A percentile compares a stretch with the other conserved stretches of the same genome.
phyloP scores from a whole-genome alignment of 2,888 invertebrate species.

The Philopedon plagiatum region DNA sequence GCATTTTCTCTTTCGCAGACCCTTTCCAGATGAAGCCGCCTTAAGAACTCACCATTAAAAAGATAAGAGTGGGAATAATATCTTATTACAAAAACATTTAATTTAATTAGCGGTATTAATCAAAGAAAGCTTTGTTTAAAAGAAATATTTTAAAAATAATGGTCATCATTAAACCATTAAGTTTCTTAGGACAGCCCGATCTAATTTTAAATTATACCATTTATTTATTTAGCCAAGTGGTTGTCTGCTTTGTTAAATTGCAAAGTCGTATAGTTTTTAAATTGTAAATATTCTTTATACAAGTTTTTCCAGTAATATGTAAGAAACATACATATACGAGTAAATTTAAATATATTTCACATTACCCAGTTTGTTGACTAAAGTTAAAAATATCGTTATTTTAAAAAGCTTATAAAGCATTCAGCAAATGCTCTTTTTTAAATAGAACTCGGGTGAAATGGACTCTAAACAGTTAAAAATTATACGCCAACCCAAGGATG shows the following conservation, averaged over 20 bases:
- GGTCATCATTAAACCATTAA: background rate
- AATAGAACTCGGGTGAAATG: background rate
- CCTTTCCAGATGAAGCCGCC: background rate
- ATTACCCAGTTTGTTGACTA: background rate
- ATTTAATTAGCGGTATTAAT: background rate
- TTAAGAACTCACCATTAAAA: background rate
- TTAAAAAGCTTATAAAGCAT: slow-evolving; percentile 5
- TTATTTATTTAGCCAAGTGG: background rate
- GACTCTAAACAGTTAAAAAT: background rate
- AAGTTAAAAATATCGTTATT: background rate
- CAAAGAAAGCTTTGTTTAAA: background rate
- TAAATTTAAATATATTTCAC: background rate
- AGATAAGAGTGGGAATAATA: background rate
- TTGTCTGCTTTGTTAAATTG: no score
- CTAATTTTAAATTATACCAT: background rate
- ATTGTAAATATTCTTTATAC: no score
- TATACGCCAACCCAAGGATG: background rate
- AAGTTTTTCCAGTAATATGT: no score
- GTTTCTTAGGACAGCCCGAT: background rate
- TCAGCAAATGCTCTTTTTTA: slow-evolving; percentile 1
- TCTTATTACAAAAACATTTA: background rate
- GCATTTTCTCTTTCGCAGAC: no score
- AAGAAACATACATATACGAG: no score
- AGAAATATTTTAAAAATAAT: background rate
- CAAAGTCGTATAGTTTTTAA: no score